Conservation (phyloP, 2,797 vertebrate genomes). For the Clarias platycephalus region DNA sequence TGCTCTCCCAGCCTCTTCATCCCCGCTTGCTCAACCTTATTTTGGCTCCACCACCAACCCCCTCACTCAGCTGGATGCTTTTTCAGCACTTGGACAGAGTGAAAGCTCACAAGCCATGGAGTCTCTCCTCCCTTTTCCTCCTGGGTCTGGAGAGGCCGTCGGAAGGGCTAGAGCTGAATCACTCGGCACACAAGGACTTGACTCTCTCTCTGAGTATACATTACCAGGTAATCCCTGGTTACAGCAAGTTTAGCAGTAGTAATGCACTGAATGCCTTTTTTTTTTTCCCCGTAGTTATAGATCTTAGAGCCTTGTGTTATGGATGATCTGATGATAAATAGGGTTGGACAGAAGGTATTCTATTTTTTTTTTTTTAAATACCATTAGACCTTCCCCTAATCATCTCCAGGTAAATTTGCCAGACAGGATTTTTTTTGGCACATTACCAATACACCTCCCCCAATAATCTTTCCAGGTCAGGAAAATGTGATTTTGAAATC, state of each 20-base stretch:
- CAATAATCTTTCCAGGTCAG: no score
- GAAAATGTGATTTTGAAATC: no score
- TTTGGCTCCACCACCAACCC: constrained; percentile 81
- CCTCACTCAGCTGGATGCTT: constrained; percentile 81
- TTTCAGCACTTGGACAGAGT: constrained; percentile 72
- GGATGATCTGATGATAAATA: background rate
- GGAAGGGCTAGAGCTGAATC: constrained; percentile 55
- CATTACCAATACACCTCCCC: no score
- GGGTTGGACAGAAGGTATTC: no score
- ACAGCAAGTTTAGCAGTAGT: background rate
- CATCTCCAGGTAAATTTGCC: no score
- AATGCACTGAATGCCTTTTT: background rate
- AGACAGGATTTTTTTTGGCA: no score
- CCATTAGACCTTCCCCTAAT: no score
- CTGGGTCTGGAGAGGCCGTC: constrained; percentile 62
- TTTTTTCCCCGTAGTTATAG: background rate
- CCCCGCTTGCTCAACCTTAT: constrained; percentile 82
- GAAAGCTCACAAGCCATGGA: constrained; percentile 81
- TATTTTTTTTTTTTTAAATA: no score
- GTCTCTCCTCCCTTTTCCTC: constrained; percentile 80
- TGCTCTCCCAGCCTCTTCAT: constrained; percentile 80
- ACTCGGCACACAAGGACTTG: constrained; percentile 67
- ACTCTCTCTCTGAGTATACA: constrained; percentile 79
- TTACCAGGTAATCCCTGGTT: constrained; percentile 56
- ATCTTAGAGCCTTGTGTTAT: background rate